These are phyloP conservation scores for Eremobia ochroleuca DNA, from an alignment of 2,888 invertebrate species.

Conservation along the genomic window DNA sequence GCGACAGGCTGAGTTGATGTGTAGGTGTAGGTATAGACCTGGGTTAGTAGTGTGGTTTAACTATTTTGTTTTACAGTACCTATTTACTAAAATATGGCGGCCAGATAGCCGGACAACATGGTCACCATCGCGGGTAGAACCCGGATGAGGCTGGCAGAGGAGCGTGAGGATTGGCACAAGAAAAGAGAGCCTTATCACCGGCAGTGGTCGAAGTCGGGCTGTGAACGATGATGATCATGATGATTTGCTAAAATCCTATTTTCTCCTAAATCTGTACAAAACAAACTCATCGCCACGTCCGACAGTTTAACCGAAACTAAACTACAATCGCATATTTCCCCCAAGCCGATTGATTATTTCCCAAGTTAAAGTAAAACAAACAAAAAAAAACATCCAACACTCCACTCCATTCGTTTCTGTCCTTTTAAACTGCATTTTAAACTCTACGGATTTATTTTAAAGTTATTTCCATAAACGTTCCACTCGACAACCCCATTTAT, in stretches of 20 bases:
- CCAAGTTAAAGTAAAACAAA: slow-evolving; percentile 21
- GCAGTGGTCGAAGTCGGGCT: not conserved
- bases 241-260: not conserved
- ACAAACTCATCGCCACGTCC: not conserved
- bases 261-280: no score
- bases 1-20: no score
- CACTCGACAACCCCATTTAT: slow-evolving; percentile 47
- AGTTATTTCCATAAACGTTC: slow-evolving; percentile 85
- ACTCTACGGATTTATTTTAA: slow-evolving; percentile 84
- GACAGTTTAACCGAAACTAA: not conserved
- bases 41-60: not conserved
- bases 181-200: not conserved
- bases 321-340: slow-evolving; percentile 26
- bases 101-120: not conserved
- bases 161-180: not conserved
- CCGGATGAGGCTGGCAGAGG: not conserved
- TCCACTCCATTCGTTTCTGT: slow-evolving; percentile 70
- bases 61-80: not conserved
- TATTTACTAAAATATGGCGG: no score
- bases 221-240: not conserved
- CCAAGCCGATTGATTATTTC: slow-evolving; percentile 41
- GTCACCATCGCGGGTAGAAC: not conserved
- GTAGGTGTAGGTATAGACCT: not conserved
- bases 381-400: slow-evolving; percentile 48
- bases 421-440: slow-evolving; percentile 82